Conservation (phyloP, 2,113 vertebrate genomes). For the Tonatia bakeri region DNA sequence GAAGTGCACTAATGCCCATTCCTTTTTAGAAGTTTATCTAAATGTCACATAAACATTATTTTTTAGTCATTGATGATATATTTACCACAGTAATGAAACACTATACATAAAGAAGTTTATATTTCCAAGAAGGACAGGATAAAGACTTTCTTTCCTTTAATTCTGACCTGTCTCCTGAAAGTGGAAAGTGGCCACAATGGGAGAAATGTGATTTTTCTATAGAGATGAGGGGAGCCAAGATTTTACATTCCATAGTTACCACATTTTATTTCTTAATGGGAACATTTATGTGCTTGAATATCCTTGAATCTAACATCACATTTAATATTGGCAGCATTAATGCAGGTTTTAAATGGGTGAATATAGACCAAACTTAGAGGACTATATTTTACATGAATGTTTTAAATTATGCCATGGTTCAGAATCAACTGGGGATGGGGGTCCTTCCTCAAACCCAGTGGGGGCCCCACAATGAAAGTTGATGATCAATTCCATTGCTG, state of each 20-base stretch:
- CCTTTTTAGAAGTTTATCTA: not conserved
- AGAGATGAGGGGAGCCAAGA: not conserved
- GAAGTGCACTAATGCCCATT: not conserved
- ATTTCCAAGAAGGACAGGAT: fast-evolving
- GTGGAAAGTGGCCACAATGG: not conserved
- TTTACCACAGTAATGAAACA: not conserved
- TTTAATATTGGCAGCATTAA: not conserved
- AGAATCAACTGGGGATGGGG: not conserved
- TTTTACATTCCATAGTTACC: not conserved
- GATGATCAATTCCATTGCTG: not conserved
- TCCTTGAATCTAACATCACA: not conserved
- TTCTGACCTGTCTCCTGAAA: not conserved
- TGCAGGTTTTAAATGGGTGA: not conserved
- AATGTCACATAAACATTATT: not conserved
- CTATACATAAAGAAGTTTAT: not conserved
- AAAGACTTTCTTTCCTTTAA: not conserved
- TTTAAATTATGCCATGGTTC: not conserved
- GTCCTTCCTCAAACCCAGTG: not conserved
- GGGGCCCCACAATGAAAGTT: not conserved
- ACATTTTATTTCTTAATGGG: too few species aligned
- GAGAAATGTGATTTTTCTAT: not conserved
- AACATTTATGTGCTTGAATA: not conserved
- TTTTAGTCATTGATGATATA: not conserved
- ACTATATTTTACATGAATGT: not conserved
- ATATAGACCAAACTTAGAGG: not conserved